These are phyloP conservation scores for Callosobruchus maculatus DNA, from an alignment of 2,888 invertebrate genomes.

Conservation along the genomic window DNA sequence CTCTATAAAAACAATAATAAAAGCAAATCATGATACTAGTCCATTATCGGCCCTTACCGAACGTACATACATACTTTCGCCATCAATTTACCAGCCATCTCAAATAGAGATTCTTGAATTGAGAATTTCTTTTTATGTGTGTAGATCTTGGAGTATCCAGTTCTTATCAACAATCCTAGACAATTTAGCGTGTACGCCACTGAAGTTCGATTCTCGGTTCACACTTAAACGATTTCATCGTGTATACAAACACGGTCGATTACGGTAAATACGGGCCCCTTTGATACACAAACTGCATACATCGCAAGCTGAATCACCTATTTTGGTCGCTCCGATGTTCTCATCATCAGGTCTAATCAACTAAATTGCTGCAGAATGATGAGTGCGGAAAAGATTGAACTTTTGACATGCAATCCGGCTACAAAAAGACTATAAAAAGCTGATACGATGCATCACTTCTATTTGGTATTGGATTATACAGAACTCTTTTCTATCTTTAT, in stretches of 20 bases:
- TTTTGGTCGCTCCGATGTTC: background rate
- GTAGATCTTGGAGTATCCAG: too few species aligned
- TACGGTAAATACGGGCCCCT: background rate
- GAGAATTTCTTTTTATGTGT: too few species aligned
- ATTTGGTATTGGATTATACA: background rate
- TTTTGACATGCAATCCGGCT: background rate
- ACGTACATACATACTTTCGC: too few species aligned
- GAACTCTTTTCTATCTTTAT: background rate
- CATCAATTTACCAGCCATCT: too few species aligned
- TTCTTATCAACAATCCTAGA: too few species aligned
- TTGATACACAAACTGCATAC: background rate
- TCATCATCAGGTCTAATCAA: background rate
- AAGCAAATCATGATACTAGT: too few species aligned
- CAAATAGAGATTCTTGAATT: too few species aligned
- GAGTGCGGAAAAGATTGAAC: background rate
- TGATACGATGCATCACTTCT: background rate
- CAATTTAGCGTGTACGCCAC: background rate
- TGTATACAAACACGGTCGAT: background rate
- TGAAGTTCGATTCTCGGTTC: background rate
- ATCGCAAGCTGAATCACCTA: background rate
- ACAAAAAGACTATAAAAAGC: background rate
- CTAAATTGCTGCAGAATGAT: background rate
- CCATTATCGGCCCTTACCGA: too few species aligned
- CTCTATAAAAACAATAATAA: too few species aligned
- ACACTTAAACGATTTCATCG: background rate